Evolutionary conservation across 2,113 vertebrate genomes (phyloP), one percentile per base, ranked within the genome.

Genomic region (Otis tarda): DNA sequence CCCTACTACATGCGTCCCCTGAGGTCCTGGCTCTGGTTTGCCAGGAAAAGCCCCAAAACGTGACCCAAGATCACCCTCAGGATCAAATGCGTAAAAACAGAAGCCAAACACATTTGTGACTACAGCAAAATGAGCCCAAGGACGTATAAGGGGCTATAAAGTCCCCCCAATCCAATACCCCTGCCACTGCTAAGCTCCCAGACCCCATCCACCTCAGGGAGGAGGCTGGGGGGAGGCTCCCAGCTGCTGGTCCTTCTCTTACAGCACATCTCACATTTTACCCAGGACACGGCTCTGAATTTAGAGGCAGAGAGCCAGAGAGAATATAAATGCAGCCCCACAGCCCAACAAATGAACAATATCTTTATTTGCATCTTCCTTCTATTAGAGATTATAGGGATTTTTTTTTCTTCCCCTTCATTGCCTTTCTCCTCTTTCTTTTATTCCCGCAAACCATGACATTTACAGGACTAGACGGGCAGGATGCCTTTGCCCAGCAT

Each of bases 341-440:
- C 45, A 76, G 70, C 47, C 79, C 55, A 22, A 33, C 35, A 52
- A 61, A 56, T 10, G 35, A 81, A 35, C 53, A 15, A 12, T 64
- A 74, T 81, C 90, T 73, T 68, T 84, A 69, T 77, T 53, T 90
- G 45, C 69, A 90, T 77, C 87, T 84, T 68, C 50, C 21, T 59
- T 69, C 84, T 77, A 59, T 71, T 47, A 30, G 7, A 47, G 25
- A 19, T 65, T 95, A 33, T 9, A 39, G 9, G 45, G 27, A 16
- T 71, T 49, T 14, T 23, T 59, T 35, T 24, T 23, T 43, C 41
- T 2, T 7, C 18, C 30, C 31, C 33, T 65, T 57, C 35, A 28
- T 22, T 57, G 33, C 47, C 37, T 90, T 81, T 82, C 70, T 85
- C 47, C 28, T 74, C 28, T 45, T 87, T 12, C 41, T 78, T 77